phyloP scores from a whole-genome alignment of 2,888 invertebrate genomes.

The Hipparchia sbordonii region DNA sequence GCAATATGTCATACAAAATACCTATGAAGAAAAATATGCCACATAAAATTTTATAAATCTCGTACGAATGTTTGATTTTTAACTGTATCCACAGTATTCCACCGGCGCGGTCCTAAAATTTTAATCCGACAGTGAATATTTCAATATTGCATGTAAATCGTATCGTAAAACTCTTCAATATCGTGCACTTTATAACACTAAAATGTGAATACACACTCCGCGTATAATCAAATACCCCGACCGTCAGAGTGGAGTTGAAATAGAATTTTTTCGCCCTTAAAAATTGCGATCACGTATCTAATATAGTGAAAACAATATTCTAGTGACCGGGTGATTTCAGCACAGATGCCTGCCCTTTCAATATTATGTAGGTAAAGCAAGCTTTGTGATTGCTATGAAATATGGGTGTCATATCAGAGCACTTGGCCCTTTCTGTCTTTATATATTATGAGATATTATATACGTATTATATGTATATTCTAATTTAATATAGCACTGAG shows the following conservation, averaged over 20 bases:
- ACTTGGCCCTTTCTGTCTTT: background rate
- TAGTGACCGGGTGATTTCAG: conserved; percentile 83
- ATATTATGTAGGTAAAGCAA: conserved; percentile 71
- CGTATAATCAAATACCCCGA: conserved; percentile 76
- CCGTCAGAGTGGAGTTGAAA: conserved; percentile 72
- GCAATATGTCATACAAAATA: background rate
- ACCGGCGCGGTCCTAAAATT: conserved; percentile 47
- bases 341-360: conserved; percentile 78
- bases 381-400: conserved; percentile 71
- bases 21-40: background rate
- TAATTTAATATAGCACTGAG: too few relatives aligned
- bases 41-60: conserved; percentile 1
- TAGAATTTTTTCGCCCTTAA: conserved; percentile 81
- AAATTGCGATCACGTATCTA: conserved; percentile 84
- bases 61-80: conserved; percentile 23
- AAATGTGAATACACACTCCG: conserved; percentile 70
- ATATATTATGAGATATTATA: background rate
- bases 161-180: conserved; percentile 71
- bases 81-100: conserved; percentile 17
- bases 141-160: conserved; percentile 73
- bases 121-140: conserved; percentile 66
- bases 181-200: conserved; percentile 64
- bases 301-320: conserved; percentile 85
- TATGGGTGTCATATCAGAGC: conserved; percentile 51
- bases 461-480: background rate